A percentile compares a stretch with the other conserved stretches of the same genome.
These are phyloP conservation scores for Cataglyphis altisquamis DNA, from an alignment of 2,888 invertebrate genomes.

Conservation along the genomic window DNA sequence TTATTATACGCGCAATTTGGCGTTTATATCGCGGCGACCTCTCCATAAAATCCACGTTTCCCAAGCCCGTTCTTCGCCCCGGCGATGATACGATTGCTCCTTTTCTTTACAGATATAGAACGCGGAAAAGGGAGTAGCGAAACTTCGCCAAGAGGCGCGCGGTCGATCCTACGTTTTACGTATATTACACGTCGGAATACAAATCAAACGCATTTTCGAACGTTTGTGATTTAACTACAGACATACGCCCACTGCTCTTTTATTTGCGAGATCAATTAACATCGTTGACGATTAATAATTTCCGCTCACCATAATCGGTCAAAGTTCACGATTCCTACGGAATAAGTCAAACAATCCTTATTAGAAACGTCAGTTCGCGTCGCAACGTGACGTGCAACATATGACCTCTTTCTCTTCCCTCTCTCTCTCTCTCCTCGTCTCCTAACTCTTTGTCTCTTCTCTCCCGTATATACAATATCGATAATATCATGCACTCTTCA, in stretches of 20 bases:
- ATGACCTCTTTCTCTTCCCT: neutral
- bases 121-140: slow-evolving; percentile 55
- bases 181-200: neutral
- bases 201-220: neutral
- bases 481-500: slow-evolving; percentile 4
- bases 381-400: neutral
- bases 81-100: slow-evolving; percentile 26
- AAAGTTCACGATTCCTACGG: neutral
- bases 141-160: slow-evolving; percentile 56
- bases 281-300: slow-evolving; percentile 8
- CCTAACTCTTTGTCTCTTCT: neutral
- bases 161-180: slow-evolving; percentile 41
- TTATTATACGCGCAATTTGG: slow-evolving; percentile 27
- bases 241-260: neutral
- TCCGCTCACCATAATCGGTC: neutral
- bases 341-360: slow-evolving; percentile 6
- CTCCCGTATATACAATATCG: neutral
- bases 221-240: neutral
- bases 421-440: neutral
- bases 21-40: slow-evolving; percentile 21
- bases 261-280: neutral
- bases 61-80: slow-evolving; percentile 14
- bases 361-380: neutral
- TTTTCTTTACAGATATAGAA: slow-evolving; percentile 76
- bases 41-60: slow-evolving; percentile 28